phyloP scores from a whole-genome alignment of 53 echinoderm and acorn worm species.

The Crossaster papposus region DNA sequence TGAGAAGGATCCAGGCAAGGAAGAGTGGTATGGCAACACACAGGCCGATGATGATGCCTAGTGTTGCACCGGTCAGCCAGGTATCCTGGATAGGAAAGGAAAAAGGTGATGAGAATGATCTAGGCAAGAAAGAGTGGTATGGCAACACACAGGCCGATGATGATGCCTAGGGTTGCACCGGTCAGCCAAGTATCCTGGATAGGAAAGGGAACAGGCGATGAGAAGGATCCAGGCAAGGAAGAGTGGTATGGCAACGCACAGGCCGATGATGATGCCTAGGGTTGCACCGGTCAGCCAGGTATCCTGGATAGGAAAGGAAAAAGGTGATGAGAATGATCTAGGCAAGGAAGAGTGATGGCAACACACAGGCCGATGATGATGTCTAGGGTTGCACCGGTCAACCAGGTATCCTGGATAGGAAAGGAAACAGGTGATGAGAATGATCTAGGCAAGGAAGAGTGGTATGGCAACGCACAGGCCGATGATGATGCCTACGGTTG shows the following conservation, averaged over 20 bases:
- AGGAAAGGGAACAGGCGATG: slow-evolving; percentile 49
- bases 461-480: slow-evolving; percentile 33
- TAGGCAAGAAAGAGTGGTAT: no score
- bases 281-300: slow-evolving; percentile 65
- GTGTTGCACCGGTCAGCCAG: slow-evolving; percentile 58
- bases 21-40: slow-evolving; percentile 55
- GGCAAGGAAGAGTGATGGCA: no score
- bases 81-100: slow-evolving; percentile 50
- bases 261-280: slow-evolving; percentile 47
- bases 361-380: slow-evolving; percentile 46
- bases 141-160: slow-evolving; percentile 37
- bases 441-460: slow-evolving; percentile 62
- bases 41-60: slow-evolving; percentile 52
- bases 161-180: slow-evolving; percentile 58
- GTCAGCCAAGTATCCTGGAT: slow-evolving; percentile 67
- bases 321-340: no score
- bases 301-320: slow-evolving; percentile 41
- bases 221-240: slow-evolving; percentile 62
- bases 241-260: slow-evolving; percentile 43
- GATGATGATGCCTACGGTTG: slow-evolving; percentile 62
- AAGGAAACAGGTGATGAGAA: slow-evolving; percentile 55
- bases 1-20: slow-evolving; percentile 52
- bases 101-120: no score
- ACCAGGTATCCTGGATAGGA: slow-evolving; percentile 57
- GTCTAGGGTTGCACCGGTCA: slow-evolving; percentile 61